Percentiles rank a stretch among this genome's conserved stretches.
Evolutionary conservation across 2,797 vertebrate species (phyloP).

Genomic region (Dallia pectoralis): DNA sequence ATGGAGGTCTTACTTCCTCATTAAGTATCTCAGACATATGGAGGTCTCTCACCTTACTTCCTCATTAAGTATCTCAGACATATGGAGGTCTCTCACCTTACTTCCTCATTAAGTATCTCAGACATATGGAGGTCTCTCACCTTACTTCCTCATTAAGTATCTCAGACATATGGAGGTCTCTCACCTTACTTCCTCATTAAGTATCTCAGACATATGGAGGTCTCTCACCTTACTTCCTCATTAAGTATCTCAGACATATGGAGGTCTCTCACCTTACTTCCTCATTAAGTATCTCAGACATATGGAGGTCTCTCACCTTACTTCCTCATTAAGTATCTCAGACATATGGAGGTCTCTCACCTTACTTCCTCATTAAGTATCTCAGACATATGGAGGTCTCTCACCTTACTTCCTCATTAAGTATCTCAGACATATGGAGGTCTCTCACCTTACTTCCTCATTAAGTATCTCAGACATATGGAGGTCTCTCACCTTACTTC

Average conservation of each 20-base stretch:
- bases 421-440: not conserved
- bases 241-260: not conserved
- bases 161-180: not conserved
- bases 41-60: conserved; percentile 78
- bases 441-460: no score
- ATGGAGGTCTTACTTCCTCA: no score
- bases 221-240: conserved; percentile 82
- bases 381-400: not conserved
- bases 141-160: no score
- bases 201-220: not conserved
- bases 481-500: conserved; percentile 78
- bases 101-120: no score
- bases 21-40: not conserved
- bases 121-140: conserved; percentile 44
- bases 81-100: not conserved
- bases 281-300: no score
- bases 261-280: no score
- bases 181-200: no score
- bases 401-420: conserved; percentile 88
- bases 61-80: not conserved
- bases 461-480: not conserved
- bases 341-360: not conserved
- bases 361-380: no score
- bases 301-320: conserved; percentile 69
- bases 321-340: no score